Evolutionary conservation across 2,113 vertebrate species (phyloP).

Genomic region (Silurus asotus): DNA sequence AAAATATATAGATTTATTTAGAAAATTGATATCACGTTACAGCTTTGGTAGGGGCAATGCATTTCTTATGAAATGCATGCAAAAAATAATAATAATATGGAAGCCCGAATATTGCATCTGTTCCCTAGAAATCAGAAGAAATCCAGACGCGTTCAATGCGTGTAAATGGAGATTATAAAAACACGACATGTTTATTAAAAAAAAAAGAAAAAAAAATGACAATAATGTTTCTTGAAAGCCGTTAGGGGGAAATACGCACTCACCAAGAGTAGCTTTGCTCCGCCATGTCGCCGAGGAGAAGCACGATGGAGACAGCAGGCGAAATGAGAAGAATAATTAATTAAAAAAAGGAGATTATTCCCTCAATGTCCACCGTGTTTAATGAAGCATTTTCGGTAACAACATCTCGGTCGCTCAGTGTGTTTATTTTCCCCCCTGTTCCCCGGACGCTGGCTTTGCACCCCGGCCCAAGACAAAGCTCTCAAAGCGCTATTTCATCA

Average conservation of each 20-base stretch:
- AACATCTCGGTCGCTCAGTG: conserved; percentile 67
- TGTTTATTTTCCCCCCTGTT: conserved; percentile 50
- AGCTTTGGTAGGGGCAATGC: neutral
- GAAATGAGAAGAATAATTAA: no score
- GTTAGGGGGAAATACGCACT: conserved; percentile 65
- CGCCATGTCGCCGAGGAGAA: conserved; percentile 78
- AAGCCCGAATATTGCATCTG: neutral
- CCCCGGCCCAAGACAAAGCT: conserved; percentile 71
- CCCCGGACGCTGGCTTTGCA: conserved; percentile 52
- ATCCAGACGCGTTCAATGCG: neutral
- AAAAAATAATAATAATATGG: no score
- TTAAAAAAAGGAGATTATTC: conserved; percentile 18
- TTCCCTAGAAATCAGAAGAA: neutral
- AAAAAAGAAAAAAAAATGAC: neutral
- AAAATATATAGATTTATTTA: neutral
- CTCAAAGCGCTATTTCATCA: conserved; percentile 62
- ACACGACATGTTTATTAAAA: no score
- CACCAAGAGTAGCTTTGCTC: conserved; percentile 83
- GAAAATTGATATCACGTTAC: neutral
- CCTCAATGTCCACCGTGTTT: conserved; percentile 61
- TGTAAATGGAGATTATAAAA: neutral
- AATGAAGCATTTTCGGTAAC: conserved; percentile 65
- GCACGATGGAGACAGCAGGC: conserved; percentile 59
- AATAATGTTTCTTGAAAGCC: neutral
- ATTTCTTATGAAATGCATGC: neutral